Conservation (phyloP, 2,797 vertebrate genomes). For the Etheostoma nigrum region DNA sequence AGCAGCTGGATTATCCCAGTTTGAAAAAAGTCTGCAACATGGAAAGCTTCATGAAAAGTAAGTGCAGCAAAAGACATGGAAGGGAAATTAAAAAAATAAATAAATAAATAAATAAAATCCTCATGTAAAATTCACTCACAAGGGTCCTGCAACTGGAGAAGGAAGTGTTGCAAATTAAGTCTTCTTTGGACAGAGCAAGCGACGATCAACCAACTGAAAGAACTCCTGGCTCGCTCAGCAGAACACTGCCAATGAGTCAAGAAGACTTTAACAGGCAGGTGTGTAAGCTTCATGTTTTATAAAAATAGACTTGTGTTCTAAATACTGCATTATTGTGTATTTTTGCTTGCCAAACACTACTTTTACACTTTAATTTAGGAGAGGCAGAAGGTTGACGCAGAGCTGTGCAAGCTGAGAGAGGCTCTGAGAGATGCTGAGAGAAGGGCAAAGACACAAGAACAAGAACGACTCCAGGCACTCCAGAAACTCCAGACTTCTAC, state of each 20-base stretch:
- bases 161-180: slow-evolving; percentile 80
- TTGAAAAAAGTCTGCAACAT: slow-evolving; percentile 67
- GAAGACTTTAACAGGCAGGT: slow-evolving; percentile 66
- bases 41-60: slow-evolving; percentile 81
- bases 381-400: slow-evolving; percentile 63
- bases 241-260: slow-evolving; percentile 52
- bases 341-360: not conserved
- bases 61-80: slow-evolving; percentile 35
- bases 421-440: slow-evolving; percentile 74
- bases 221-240: slow-evolving; percentile 23
- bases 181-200: slow-evolving; percentile 62
- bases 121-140: slow-evolving; percentile 33
- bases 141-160: slow-evolving; percentile 83
- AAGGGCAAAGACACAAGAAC: slow-evolving; percentile 64
- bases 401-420: slow-evolving; percentile 70
- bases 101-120: not conserved
- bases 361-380: slow-evolving; percentile 47
- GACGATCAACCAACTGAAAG: not conserved
- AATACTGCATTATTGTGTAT: not conserved
- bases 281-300: not conserved
- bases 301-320: not conserved
- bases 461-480: slow-evolving; percentile 70
- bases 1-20: slow-evolving; percentile 58
- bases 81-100: not conserved
- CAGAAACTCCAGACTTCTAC: slow-evolving; percentile 69